Evolutionary conservation across 2,888 invertebrate species (phyloP).

Genomic region (Escarpia spicata): DNA sequence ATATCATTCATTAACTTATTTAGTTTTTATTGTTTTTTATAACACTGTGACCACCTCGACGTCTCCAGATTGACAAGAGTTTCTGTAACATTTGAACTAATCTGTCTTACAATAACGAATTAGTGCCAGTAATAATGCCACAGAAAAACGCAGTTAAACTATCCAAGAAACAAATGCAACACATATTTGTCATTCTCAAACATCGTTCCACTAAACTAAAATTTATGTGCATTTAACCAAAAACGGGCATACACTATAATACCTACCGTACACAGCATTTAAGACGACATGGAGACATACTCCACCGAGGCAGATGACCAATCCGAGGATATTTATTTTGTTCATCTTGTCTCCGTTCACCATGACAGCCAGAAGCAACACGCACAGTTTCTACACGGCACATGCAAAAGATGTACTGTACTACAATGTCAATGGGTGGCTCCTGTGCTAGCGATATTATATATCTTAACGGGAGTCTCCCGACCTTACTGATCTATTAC

Average conservation of each 20-base stretch:
- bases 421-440: background rate
- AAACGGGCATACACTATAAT: background rate
- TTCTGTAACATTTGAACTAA: too few relatives aligned
- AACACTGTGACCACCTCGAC: too few relatives aligned
- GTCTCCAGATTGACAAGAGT: too few relatives aligned
- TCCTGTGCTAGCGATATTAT: too few relatives aligned
- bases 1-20: too few relatives aligned
- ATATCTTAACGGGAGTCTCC: too few relatives aligned
- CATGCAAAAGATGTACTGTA: background rate
- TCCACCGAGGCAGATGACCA: slow-evolving; percentile 68
- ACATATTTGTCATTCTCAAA: too few relatives aligned
- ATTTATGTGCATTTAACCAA: background rate
- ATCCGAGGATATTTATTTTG: slow-evolving; percentile 83
- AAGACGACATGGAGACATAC: background rate
- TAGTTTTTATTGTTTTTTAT: too few relatives aligned
- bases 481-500: too few relatives aligned
- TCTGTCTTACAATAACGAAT: background rate
- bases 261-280: background rate
- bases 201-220: too few relatives aligned
- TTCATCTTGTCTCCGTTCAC: slow-evolving; percentile 88
- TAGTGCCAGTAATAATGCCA: background rate
- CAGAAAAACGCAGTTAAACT: background rate
- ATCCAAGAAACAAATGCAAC: background rate
- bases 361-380: slow-evolving; percentile 86
- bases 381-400: slow-evolving; percentile 85